These are phyloP conservation scores for Phallusia fumigata DNA, from an alignment of 23 tunicate species.

Conservation along the genomic window DNA sequence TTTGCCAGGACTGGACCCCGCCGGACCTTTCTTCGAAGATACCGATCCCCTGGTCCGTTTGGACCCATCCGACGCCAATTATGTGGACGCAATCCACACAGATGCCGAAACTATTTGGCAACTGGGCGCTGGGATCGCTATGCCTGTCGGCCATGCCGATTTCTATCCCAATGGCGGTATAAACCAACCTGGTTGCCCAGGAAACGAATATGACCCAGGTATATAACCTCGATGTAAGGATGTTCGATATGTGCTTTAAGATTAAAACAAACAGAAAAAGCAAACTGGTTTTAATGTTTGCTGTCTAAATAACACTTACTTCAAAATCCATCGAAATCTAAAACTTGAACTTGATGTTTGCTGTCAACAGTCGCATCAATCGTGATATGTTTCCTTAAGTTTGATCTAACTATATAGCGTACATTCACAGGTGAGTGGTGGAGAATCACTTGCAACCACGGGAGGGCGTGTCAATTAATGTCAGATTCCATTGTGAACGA, in stretches of 20 bases:
- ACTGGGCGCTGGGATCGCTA: slow-evolving; percentile 48
- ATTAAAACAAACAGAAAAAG: too few relatives aligned
- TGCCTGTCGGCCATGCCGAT: slow-evolving; percentile 73
- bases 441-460: slow-evolving; percentile 60
- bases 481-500: slow-evolving; percentile 48
- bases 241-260: too few relatives aligned
- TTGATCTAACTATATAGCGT: too few relatives aligned
- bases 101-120: slow-evolving; percentile 34
- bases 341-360: too few relatives aligned
- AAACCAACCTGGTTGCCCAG: slow-evolving; percentile 78
- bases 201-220: slow-evolving; percentile 55
- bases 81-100: slow-evolving; percentile 72
- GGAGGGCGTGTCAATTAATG: slow-evolving; percentile 42
- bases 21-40: slow-evolving; percentile 58
- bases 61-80: slow-evolving; percentile 56
- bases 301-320: too few relatives aligned
- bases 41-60: slow-evolving; percentile 50
- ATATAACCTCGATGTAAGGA: too few relatives aligned
- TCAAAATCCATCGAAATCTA: too few relatives aligned
- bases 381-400: too few relatives aligned
- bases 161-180: slow-evolving; percentile 80
- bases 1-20: slow-evolving; percentile 62
- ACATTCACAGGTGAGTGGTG: slow-evolving; percentile 77
- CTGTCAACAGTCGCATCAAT: too few relatives aligned
- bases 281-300: too few relatives aligned